Percentiles rank a stretch among this genome's conserved stretches.
phyloP scores from a whole-genome alignment of 2,888 invertebrate genomes.

The Scaptomyza flava region DNA sequence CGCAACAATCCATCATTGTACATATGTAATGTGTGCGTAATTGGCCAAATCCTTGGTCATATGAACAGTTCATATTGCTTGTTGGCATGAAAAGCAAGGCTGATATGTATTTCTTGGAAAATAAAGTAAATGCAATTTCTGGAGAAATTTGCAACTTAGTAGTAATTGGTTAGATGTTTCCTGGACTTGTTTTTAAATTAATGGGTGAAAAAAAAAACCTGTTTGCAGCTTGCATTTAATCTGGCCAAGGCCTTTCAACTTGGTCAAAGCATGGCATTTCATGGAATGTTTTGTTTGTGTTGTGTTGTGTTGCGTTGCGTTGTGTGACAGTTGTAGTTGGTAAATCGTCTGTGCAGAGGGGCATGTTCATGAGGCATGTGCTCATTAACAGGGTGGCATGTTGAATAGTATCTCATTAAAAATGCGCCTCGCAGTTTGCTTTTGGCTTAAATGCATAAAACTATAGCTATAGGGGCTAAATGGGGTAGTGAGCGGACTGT shows the following conservation, averaged over 20 bases:
- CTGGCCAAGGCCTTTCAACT: constrained; percentile 31
- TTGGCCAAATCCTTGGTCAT: constrained; percentile 35
- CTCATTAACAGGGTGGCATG: constrained; percentile 63
- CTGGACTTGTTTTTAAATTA: background rate
- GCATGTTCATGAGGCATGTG: constrained; percentile 22
- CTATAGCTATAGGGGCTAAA: background rate
- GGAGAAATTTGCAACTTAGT: background rate
- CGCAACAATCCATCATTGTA: constrained; percentile 33
- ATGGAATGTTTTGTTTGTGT: constrained; percentile 22
- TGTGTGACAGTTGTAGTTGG: constrained; percentile 25
- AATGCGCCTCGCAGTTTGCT: constrained; percentile 46
- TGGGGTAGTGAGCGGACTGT: constrained; percentile 2
- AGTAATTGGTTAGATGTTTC: constrained; percentile 1
- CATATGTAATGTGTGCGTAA: constrained; percentile 54
- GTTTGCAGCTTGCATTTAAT: constrained; percentile 4
- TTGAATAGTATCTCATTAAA: constrained; percentile 72
- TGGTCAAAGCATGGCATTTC: constrained; percentile 19
- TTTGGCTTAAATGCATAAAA: constrained; percentile 32
- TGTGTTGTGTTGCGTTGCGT: constrained; percentile 9
- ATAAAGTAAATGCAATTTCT: background rate
- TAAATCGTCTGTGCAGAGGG: constrained; percentile 11
- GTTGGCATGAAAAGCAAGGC: constrained; percentile 64
- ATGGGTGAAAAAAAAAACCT: background rate
- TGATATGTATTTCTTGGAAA: constrained; percentile 18
- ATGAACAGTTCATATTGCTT: constrained; percentile 5